Conservation (phyloP, 1,140 invertebrate genomes). For the Subanguina moxae region DNA sequence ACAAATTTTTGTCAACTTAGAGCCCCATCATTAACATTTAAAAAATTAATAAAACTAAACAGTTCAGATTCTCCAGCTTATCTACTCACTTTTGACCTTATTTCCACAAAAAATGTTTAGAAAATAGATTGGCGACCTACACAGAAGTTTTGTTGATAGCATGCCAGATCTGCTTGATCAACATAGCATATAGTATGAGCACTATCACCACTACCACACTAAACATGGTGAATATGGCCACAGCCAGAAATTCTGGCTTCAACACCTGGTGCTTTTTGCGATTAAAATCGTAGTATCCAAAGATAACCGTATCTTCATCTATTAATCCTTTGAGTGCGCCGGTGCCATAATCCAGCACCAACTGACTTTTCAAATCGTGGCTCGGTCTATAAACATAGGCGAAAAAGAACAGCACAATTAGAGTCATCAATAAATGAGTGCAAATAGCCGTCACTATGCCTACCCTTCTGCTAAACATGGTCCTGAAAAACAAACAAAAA, state of each 20-base stretch:
- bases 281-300: neutral
- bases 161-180: constrained; percentile 18
- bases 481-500: neutral
- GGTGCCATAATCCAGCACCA: neutral
- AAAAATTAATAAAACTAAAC: too few species aligned
- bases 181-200: constrained; percentile 1
- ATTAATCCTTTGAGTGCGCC: neutral
- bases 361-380: neutral
- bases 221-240: constrained; percentile 16
- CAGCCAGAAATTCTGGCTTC: neutral
- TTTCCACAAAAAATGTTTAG: too few species aligned
- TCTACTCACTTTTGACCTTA: too few species aligned
- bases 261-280: neutral
- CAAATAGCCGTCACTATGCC: neutral
- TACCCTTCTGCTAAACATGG: neutral
- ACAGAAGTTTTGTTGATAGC: neutral
- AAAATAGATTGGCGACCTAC: too few species aligned
- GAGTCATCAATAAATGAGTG: neutral
- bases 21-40: too few species aligned
- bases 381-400: neutral
- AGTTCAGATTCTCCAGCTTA: too few species aligned
- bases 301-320: constrained; percentile 1
- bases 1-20: too few species aligned
- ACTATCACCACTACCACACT: constrained; percentile 1
- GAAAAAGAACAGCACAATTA: neutral